These are phyloP conservation scores for Perccottus glenii DNA, from an alignment of 2,113 vertebrate species.

Conservation along the genomic window DNA sequence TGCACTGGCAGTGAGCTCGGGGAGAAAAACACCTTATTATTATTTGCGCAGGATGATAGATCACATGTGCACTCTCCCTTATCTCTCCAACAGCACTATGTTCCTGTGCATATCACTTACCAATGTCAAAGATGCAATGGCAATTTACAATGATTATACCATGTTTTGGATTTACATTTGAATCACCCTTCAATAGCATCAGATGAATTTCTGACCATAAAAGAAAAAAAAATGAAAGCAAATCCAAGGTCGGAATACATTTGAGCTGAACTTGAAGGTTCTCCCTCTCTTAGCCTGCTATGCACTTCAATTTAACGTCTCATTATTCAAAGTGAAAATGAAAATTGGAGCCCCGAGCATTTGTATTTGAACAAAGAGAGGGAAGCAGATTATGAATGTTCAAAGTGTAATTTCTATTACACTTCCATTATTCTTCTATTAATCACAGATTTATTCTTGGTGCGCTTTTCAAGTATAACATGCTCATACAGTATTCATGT, in stretches of 20 bases:
- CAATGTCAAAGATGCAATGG: constrained; percentile 49
- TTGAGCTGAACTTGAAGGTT: constrained; percentile 65
- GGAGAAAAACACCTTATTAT: constrained; percentile 55
- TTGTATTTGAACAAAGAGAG: constrained; percentile 81
- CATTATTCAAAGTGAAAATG: constrained; percentile 78
- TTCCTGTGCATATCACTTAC: constrained; percentile 48
- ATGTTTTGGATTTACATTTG: constrained; percentile 70
- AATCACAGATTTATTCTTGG: constrained; percentile 78
- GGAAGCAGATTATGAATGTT: constrained; percentile 79
- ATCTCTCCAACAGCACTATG: constrained; percentile 58
- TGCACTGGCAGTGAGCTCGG: constrained; percentile 29
- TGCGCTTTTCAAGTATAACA: constrained; percentile 72
- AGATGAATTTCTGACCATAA: constrained; percentile 47
- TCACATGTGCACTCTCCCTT: constrained; percentile 47
- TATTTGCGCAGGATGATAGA: constrained; percentile 62
- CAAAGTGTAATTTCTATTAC: constrained; percentile 81
- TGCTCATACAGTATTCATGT: constrained; percentile 79
- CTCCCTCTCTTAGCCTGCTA: constrained; percentile 54
- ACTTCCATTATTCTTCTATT: constrained; percentile 81
- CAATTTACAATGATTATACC: constrained; percentile 67
- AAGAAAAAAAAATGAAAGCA: constrained; percentile 21
- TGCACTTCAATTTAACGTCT: constrained; percentile 75
- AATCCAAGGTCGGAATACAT: constrained; percentile 67
- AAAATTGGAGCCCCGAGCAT: constrained; percentile 75
- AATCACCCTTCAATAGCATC: constrained; percentile 67